phyloP scores from a whole-genome alignment of 2,113 vertebrate species.

The Vicugna pacos region DNA sequence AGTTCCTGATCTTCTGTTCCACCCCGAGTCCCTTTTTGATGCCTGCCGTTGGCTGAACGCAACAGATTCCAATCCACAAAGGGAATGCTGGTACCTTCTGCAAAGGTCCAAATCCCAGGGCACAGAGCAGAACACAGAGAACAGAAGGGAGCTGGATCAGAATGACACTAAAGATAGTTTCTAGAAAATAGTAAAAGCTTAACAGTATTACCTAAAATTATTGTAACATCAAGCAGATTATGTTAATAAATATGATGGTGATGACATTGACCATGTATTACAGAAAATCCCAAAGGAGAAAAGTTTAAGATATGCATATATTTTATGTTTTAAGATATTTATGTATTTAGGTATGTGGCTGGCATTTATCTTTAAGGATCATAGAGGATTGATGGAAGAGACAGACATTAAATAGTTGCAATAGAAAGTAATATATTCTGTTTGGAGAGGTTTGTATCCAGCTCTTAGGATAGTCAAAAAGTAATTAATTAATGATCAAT shows the following conservation, averaged over 20 bases:
- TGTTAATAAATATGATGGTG: not conserved
- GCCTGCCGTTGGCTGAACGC: not conserved
- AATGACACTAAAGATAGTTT: not conserved
- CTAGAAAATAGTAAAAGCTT: not conserved
- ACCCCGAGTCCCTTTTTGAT: not conserved
- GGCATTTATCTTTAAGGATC: not conserved
- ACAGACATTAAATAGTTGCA: not conserved
- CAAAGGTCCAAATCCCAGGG: not conserved
- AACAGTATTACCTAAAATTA: not conserved
- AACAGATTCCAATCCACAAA: not conserved
- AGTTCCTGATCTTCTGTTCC: not conserved
- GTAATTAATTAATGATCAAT: not conserved
- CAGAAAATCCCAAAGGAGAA: not conserved
- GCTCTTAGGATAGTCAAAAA: not conserved
- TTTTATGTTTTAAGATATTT: not conserved
- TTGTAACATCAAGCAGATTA: not conserved
- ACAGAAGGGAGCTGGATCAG: not conserved
- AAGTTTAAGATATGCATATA: not conserved
- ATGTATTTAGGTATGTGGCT: not conserved
- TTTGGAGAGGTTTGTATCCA: not conserved
- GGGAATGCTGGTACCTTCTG: not conserved
- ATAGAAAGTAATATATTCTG: not conserved
- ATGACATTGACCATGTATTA: not conserved
- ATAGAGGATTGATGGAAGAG: not conserved
- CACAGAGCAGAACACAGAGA: accelerated